Percentiles rank a stretch among this genome's conserved stretches.
phyloP scores from a whole-genome alignment of 1,140 invertebrate genomes.

The Pachypsylla venusta region DNA sequence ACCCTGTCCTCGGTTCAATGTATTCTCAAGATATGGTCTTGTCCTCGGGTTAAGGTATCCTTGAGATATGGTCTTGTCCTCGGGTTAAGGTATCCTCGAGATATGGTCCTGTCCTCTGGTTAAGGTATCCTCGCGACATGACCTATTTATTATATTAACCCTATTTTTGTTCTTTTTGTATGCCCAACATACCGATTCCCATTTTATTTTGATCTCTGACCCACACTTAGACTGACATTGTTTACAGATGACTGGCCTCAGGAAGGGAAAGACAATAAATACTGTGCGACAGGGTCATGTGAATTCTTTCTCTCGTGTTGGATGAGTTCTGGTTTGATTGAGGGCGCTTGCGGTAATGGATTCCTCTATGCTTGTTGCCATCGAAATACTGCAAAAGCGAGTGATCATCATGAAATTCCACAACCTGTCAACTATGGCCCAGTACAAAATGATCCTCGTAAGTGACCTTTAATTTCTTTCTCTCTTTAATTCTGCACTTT shows the following conservation, averaged over 20 bases:
- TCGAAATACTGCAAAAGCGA: slow-evolving; percentile 51
- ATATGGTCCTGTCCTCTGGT: too few relatives aligned
- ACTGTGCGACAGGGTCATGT: slow-evolving; percentile 58
- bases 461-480: slow-evolving; percentile 30
- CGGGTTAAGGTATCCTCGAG: too few relatives aligned
- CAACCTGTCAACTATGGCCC: slow-evolving; percentile 40
- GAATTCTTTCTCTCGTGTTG: slow-evolving; percentile 87
- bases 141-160: too few relatives aligned
- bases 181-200: too few relatives aligned
- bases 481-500: too few relatives aligned
- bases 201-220: too few relatives aligned
- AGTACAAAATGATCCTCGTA: slow-evolving; percentile 57
- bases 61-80: too few relatives aligned
- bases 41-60: too few relatives aligned
- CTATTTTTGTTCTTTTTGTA: too few relatives aligned
- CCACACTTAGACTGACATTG: slow-evolving; percentile 13
- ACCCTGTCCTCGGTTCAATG: too few relatives aligned
- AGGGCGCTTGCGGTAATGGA: slow-evolving; percentile 62
- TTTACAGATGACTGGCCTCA: slow-evolving; percentile 25
- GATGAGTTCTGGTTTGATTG: slow-evolving; percentile 74
- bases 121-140: too few relatives aligned
- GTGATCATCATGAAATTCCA: slow-evolving; percentile 40
- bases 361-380: slow-evolving; percentile 79
- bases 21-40: too few relatives aligned
- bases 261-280: slow-evolving; percentile 35